Base-by-base conservation (phyloP, 1,140 invertebrate genomes). In the Brachionus plicatilis region DNA sequence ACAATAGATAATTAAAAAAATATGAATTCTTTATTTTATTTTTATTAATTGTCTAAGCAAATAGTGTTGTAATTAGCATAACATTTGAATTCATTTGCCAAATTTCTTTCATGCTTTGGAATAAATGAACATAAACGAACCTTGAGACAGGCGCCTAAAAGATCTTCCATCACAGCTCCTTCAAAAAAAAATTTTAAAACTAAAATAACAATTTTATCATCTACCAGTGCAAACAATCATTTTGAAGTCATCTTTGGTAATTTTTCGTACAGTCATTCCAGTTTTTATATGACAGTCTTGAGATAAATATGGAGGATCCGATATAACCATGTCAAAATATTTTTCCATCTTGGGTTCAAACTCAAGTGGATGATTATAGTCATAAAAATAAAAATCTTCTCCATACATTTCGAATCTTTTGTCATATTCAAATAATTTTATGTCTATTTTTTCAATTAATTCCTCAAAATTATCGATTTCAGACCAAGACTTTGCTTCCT, bases 251-350 rank as follows among this genome's bases (percentile, higher is more conserved):
- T 92, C 90, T 88, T 94, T 94, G 0, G 92, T 88, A 60, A 98
- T 87, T 86, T 92, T 92, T 85, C 93, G 93, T 5, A 97, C 92
- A 0, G 96, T 95, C 47, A 88, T 84, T 0, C 94, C 92, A 29
- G 93, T 93, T 90, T 97, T 97, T 2, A 92, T 92, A 17, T 97
- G 91, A 90, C 96, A 98, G 90, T 98, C 96, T 86, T 95, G 93
- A 0, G 95, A 94, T 6, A 98, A 90, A 90, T 97, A 98, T 11
- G 96, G 96, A 11, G 96, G 96, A 91, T 98, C 96, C 0, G 93
- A 94, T 79, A 98, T 91, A 2, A 98, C 93, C 17, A 98, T 86
- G 89, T 97, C 94, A 90, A 94, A 98, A 27, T 88, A 88, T 17
- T 88, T 85, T 65, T 91, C 89, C 37, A 92, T 90, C 0, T 93